Percentiles rank a stretch among this genome's conserved stretches.
These are phyloP conservation scores for Pyralis farinalis DNA, from an alignment of 2,888 invertebrate genomes.

Conservation along the genomic window DNA sequence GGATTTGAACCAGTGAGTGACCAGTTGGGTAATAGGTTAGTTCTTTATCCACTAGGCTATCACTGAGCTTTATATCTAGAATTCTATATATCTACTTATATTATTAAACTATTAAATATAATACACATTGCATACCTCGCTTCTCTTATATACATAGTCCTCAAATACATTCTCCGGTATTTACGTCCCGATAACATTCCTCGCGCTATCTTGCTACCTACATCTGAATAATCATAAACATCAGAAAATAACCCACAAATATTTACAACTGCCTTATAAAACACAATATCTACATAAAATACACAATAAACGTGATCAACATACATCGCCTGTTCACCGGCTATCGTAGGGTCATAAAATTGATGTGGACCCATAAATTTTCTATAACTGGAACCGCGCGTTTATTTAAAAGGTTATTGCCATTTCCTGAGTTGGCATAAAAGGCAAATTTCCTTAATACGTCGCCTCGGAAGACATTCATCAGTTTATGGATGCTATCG, in stretches of 20 bases:
- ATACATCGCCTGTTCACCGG: conserved; percentile 1
- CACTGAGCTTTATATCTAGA: no score
- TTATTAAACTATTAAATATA: no score
- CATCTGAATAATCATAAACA: no score
- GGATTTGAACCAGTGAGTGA: no score
- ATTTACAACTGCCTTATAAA: conserved; percentile 5
- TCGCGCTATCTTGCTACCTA: no score
- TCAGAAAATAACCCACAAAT: neutral
- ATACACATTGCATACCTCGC: no score
- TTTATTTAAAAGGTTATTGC: conserved; percentile 36
- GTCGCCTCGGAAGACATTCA: conserved; percentile 37
- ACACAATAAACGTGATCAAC: neutral
- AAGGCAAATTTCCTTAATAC: conserved; percentile 62
- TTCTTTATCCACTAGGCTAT: no score
- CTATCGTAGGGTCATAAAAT: conserved; percentile 18
- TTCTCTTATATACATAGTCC: no score
- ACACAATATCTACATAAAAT: conserved; percentile 14
- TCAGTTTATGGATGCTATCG: conserved; percentile 47
- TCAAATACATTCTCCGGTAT: no score
- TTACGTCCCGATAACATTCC: no score
- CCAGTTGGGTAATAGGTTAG: no score
- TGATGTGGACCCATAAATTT: conserved; percentile 28
- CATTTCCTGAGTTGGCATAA: conserved; percentile 49
- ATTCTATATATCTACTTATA: no score
- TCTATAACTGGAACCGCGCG: conserved; percentile 25